Evolutionary conservation across 2,797 vertebrate species (phyloP).

Genomic region (Notamacropus eugenii): DNA sequence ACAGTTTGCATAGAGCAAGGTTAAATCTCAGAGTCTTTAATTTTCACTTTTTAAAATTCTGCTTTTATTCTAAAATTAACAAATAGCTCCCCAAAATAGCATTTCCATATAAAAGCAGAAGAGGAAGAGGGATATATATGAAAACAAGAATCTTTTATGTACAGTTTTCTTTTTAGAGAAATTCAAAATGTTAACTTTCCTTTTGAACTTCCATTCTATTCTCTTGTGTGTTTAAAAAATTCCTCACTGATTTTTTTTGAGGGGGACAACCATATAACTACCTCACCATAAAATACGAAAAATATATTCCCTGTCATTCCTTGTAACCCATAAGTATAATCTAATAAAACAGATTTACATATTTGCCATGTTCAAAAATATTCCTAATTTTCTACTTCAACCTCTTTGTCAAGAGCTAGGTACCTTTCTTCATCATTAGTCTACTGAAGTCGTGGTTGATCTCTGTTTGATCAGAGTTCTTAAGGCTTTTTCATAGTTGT

Average conservation of each 20-base stretch:
- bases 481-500: background rate
- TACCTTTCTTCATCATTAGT: background rate
- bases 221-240: background rate
- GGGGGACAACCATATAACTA: background rate
- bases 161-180: background rate
- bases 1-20: background rate
- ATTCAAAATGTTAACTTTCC: background rate
- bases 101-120: background rate
- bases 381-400: background rate
- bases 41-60: background rate
- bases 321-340: background rate
- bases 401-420: background rate
- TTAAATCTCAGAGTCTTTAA: background rate
- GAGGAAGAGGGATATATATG: background rate
- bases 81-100: background rate
- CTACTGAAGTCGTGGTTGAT: background rate
- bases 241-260: background rate
- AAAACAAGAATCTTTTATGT: background rate
- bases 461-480: background rate
- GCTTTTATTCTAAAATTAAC: background rate
- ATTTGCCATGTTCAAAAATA: too few relatives aligned
- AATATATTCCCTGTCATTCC: background rate
- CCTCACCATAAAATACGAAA: background rate
- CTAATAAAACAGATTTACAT: background rate
- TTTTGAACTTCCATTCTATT: background rate